Base-by-base conservation (phyloP, 2,113 vertebrate species). In the Oreochromis aureus region DNA sequence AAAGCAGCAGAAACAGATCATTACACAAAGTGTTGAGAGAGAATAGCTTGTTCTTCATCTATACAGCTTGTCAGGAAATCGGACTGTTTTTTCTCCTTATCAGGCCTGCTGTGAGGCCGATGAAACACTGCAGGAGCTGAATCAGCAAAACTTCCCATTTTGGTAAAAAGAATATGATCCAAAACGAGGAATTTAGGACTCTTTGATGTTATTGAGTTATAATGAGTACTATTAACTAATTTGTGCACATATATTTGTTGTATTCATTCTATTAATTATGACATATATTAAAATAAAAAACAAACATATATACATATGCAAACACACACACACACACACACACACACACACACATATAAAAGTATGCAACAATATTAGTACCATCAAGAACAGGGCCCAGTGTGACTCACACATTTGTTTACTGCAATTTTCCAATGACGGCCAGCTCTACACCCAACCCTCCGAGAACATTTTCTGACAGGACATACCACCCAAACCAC, bases 401-500 rank as follows among this genome's bases (percentile, higher is more conserved):
- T 61, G 11, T 86, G 87, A 86, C 22, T 82, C 48, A 56, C 19
- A 51, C 11, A 30, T 84, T 78, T 83, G 86, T 93, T 91, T 80
- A 87, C 81, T 56, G 63, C 22, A 73, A 11, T 73, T 30, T 89
- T 39, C 34, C 53, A 80, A 6, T 24, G 24, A 66, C 44, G 4
- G 54, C 12, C 63, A 73, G 44, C 24, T 6, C 66, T 32, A 84
- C 92, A 66, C 88, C 84, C 92, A 71, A 41, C n/a, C 86, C 81
- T 84, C 41, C 1, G 81, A 82, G 87, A 89, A 88, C 71, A 85
- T 89, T 88, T 80, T 73, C 48, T 41, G 81, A 91, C 90, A 90
- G 90, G 91, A 92, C 81, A 80, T 93, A 63, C 92, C 92, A 80
- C 53, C 84, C 85, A 81, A 54, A 73, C 55, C 84, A 80, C 86